Conservation (phyloP, 2,888 invertebrate species). For the Scrobipalpa atriplicella region DNA sequence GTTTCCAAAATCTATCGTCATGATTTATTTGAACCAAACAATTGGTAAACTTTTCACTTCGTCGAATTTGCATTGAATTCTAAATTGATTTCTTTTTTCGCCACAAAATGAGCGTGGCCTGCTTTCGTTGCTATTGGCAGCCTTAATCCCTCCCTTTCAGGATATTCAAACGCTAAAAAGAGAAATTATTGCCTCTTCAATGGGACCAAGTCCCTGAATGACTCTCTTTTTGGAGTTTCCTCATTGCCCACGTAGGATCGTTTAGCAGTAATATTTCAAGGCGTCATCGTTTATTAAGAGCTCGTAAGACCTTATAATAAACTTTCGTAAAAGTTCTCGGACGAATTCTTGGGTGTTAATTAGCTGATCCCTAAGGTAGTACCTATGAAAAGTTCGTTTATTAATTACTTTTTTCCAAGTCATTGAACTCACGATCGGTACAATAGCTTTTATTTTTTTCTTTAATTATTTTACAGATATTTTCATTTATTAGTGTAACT, state of each 20-base stretch:
- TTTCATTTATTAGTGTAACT: too few species aligned
- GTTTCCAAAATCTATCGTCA: neutral
- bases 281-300: slow-evolving; percentile 38
- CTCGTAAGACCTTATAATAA: slow-evolving; percentile 34
- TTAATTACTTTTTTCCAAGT: neutral
- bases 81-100: slow-evolving; percentile 23
- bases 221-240: slow-evolving; percentile 40
- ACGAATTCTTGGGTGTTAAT: slow-evolving; percentile 27
- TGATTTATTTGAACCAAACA: slow-evolving; percentile 2
- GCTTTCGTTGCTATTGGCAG: slow-evolving; percentile 39
- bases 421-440: too few species aligned
- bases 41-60: slow-evolving; percentile 20
- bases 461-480: too few species aligned
- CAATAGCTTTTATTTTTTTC: too few species aligned
- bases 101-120: slow-evolving; percentile 23
- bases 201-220: slow-evolving; percentile 40
- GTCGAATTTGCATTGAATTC: slow-evolving; percentile 24
- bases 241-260: slow-evolving; percentile 38
- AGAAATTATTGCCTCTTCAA: slow-evolving; percentile 48
- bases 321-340: slow-evolving; percentile 32
- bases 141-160: slow-evolving; percentile 52
- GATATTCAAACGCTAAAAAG: slow-evolving; percentile 41
- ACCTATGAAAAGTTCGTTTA: neutral
- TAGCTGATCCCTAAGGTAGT: slow-evolving; percentile 16
- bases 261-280: slow-evolving; percentile 39